phyloP scores from a whole-genome alignment of 2,888 invertebrate genomes.

The Schizotus pectinicornis region DNA sequence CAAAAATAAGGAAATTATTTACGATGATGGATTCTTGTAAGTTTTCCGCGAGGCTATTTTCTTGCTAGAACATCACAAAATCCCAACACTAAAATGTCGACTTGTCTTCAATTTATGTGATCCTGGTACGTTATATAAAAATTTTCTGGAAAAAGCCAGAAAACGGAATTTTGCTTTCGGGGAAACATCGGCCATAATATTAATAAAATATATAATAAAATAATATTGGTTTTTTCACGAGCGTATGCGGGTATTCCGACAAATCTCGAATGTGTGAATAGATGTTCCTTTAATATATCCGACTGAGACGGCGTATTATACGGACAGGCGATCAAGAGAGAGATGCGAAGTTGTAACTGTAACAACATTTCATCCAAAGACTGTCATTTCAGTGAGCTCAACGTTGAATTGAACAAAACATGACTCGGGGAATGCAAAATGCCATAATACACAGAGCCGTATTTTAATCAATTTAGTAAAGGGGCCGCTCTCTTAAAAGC shows the following conservation, averaged over 20 bases:
- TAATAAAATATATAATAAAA: conserved; percentile 58
- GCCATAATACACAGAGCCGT: no score
- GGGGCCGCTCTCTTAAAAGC: no score
- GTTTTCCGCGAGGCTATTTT: conserved; percentile 20
- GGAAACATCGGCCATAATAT: conserved; percentile 56
- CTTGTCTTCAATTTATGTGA: conserved; percentile 52
- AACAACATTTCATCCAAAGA: no score
- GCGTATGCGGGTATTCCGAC: conserved; percentile 7
- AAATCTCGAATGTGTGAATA: conserved; percentile 15
- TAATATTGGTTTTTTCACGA: conserved; percentile 20
- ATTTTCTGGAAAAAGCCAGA: conserved; percentile 66
- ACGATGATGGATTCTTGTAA: no score
- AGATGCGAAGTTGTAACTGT: neutral
- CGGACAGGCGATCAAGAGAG: neutral
- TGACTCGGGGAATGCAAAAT: no score
- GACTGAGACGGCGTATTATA: conserved; percentile 8
- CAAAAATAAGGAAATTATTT: no score
- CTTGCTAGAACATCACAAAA: conserved; percentile 31
- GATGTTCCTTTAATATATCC: conserved; percentile 12
- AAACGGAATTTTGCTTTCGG: conserved; percentile 60
- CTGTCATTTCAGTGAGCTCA: no score
- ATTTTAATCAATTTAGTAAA: no score
- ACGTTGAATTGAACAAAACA: no score
- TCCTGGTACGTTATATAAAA: conserved; percentile 65
- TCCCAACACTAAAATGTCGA: conserved; percentile 31